Evolutionary conservation across 2,797 vertebrate species (phyloP), one percentile per base, ranked within the genome.

Genomic region (Forpus xanthops): DNA sequence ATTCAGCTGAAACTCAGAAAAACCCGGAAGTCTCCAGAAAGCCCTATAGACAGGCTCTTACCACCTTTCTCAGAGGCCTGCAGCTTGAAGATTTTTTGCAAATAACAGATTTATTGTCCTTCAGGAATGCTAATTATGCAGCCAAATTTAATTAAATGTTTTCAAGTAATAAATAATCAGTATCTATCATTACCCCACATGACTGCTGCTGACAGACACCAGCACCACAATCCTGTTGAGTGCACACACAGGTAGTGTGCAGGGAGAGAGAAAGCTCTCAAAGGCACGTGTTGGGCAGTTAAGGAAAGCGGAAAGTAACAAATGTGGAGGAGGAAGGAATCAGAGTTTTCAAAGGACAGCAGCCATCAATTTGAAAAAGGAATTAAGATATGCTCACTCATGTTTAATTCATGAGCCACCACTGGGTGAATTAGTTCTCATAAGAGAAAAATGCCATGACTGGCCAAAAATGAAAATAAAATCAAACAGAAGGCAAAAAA

Each of bases 341-440:
- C 60, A 41, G 49, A 81, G 31, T 30, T 86, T 77, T 67, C 75
- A 30, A 39, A 82, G 60, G 71, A 87, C 3, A 2, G 75, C 73
- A 90, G 78, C 20, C 72, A 49, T 82, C 79, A 74, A 88, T 93
- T 87, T 39, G 45, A 92, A 95, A 85, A 67, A 89, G 75, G 67
- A 95, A 95, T 92, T 93, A 87, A 90, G 79, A 85, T 68, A 65
- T 33, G 71, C 31, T 81, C 52, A 4, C 42, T 96, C 73, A 85
- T 96, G 50, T 92, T 94, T 95, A 94, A 94, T 94, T 93, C 79
- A 96, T 84, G 45, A 21, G 39, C 27, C 35, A 41, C 52, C 50
- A 52, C 16, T 35, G 65, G 41, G 47, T 30, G 16, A 84, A 73
- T 68, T 18, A 19, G 50, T 61, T 83, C 47, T 90, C 82, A 13